Evolutionary conservation across 2,888 invertebrate genomes (phyloP).

Genomic region (Didymodactylos carnosus): DNA sequence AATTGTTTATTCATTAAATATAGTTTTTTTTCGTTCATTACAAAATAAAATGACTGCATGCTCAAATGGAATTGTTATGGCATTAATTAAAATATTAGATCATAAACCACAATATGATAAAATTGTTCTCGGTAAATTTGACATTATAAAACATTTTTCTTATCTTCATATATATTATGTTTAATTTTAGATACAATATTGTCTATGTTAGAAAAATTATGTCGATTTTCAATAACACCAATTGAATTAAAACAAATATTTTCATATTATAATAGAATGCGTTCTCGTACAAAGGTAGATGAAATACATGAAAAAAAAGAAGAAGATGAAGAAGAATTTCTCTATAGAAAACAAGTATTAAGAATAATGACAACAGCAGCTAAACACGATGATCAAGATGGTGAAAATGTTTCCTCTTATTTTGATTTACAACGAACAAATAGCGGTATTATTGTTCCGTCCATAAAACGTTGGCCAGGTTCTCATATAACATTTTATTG

Average conservation of each 20-base stretch:
- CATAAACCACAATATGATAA: background rate
- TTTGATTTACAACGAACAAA: background rate
- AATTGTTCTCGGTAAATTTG: too few species aligned
- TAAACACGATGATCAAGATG: background rate
- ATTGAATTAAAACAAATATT: background rate
- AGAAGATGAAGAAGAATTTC: too few species aligned
- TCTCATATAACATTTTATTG: slow-evolving; percentile 6
- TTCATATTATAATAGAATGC: background rate
- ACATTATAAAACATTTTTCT: too few species aligned
- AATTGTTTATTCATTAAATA: background rate
- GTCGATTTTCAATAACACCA: background rate
- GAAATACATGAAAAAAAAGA: too few species aligned
- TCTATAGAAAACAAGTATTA: background rate
- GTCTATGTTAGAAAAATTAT: background rate
- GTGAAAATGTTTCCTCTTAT: background rate
- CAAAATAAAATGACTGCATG: background rate
- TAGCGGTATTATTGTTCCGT: background rate
- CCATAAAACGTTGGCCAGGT: background rate
- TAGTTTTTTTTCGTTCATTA: background rate
- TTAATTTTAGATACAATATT: background rate
- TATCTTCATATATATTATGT: too few species aligned
- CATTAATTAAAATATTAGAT: background rate
- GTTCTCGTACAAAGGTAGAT: too few species aligned
- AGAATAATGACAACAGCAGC: background rate
- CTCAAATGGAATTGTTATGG: background rate